Conservation (phyloP, 2,797 vertebrate genomes). For the Dallia pectoralis region DNA sequence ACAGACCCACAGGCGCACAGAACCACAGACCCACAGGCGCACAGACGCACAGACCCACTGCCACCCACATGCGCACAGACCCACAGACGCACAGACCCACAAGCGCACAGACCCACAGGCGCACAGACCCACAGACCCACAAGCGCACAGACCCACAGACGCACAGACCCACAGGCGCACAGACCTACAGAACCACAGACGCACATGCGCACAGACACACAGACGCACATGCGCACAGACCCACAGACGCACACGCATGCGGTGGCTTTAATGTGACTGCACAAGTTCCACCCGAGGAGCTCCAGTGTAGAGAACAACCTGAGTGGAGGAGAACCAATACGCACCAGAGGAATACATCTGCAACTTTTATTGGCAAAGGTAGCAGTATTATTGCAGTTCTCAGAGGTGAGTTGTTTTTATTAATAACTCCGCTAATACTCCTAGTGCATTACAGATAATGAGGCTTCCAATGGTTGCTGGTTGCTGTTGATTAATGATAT, state of each 20-base stretch:
- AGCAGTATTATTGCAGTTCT: constrained; percentile 47
- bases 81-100: too few relatives aligned
- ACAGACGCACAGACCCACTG: too few relatives aligned
- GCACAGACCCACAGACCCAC: too few relatives aligned
- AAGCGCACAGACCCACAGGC: too few relatives aligned
- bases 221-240: too few relatives aligned
- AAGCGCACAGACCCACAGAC: too few relatives aligned
- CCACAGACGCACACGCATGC: constrained; percentile 70
- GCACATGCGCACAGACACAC: too few relatives aligned
- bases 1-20: too few relatives aligned
- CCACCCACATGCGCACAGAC: too few relatives aligned
- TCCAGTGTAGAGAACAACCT: constrained; percentile 39
- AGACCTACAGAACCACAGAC: too few relatives aligned
- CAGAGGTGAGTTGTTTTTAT: constrained; percentile 60
- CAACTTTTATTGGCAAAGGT: constrained; percentile 55
- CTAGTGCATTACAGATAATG: not conserved
- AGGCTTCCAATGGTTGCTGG: not conserved
- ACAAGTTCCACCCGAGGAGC: constrained; percentile 47
- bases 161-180: too few relatives aligned
- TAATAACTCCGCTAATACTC: not conserved
- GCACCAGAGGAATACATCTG: constrained; percentile 50
- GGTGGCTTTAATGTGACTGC: constrained; percentile 71
- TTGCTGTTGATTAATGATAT: not conserved
- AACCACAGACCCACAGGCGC: too few relatives aligned
- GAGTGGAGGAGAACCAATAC: constrained; percentile 10